phyloP scores from a whole-genome alignment of 2,888 invertebrate species.

The Leucophora obtusa region DNA sequence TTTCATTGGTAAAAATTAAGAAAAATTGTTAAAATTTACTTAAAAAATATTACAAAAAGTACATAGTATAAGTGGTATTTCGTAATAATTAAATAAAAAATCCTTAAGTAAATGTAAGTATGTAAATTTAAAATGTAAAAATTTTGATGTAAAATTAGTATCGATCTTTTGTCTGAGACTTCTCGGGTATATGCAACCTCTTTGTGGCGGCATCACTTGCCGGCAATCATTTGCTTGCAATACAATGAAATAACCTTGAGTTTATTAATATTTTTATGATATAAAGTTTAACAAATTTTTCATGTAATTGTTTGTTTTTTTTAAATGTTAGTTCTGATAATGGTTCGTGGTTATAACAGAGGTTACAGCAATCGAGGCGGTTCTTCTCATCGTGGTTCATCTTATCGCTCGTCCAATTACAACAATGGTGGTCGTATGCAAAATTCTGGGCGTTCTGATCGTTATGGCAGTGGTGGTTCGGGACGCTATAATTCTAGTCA shows the following conservation, averaged over 20 bases:
- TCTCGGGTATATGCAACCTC: neutral
- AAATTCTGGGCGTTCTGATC: conserved; percentile 71
- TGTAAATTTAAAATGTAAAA: too few relatives aligned
- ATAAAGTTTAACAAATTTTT: too few relatives aligned
- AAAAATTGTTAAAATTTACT: conserved; percentile 5
- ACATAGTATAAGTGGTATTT: neutral
- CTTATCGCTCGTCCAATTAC: conserved; percentile 71
- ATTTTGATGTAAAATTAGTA: neutral
- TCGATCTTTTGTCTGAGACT: neutral
- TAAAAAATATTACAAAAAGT: neutral
- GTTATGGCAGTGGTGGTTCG: conserved; percentile 69
- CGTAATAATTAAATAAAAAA: neutral
- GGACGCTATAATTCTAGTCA: conserved; percentile 70
- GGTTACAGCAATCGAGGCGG: conserved; percentile 66
- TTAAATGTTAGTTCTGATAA: conserved; percentile 13
- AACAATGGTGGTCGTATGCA: conserved; percentile 72
- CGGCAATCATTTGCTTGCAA: neutral
- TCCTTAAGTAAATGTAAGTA: conserved; percentile 21
- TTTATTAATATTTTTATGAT: neutral
- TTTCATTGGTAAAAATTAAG: neutral
- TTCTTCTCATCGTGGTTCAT: conserved; percentile 57
- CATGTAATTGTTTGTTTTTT: neutral
- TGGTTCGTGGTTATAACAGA: conserved; percentile 57
- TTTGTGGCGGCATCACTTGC: neutral
- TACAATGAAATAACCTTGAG: neutral